Evolutionary conservation across 2,113 vertebrate genomes (phyloP).

Genomic region (Falco punctatus): DNA sequence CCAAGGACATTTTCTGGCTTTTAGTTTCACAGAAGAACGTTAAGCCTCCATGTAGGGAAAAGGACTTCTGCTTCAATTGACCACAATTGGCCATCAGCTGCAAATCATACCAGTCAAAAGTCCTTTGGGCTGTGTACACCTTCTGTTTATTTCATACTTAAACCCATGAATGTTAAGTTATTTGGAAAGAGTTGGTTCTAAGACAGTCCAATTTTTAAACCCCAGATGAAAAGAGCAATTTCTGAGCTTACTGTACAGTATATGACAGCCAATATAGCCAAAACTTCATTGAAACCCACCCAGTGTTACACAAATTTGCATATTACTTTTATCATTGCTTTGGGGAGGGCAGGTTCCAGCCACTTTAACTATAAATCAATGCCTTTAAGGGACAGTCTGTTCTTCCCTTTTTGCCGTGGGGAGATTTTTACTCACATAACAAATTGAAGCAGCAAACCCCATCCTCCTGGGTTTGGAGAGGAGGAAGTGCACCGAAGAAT

Average conservation of each 20-base stretch:
- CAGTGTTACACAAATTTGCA: not conserved
- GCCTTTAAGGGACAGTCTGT: not conserved
- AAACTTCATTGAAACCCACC: not conserved
- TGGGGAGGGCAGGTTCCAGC: not conserved
- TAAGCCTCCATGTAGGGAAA: not conserved
- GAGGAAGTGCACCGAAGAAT: not conserved
- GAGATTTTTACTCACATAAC: not conserved
- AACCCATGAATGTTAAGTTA: not conserved
- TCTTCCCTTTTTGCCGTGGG: not conserved
- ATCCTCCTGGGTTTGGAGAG: not conserved
- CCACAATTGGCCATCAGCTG: not conserved
- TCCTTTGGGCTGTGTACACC: not conserved
- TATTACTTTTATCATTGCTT: not conserved
- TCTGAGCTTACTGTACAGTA: not conserved
- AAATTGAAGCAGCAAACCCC: not conserved
- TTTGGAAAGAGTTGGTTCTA: not conserved
- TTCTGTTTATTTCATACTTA: not conserved
- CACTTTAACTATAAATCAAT: not conserved
- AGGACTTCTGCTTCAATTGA: not conserved
- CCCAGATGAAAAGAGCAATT: not conserved
- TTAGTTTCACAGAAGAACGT: not conserved
- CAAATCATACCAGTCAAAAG: not conserved
- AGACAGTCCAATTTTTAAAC: not conserved
- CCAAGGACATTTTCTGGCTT: not conserved
- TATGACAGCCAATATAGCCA: not conserved